Evolutionary conservation across 2,113 vertebrate species (phyloP).

Genomic region (Heteronetta atricapilla): DNA sequence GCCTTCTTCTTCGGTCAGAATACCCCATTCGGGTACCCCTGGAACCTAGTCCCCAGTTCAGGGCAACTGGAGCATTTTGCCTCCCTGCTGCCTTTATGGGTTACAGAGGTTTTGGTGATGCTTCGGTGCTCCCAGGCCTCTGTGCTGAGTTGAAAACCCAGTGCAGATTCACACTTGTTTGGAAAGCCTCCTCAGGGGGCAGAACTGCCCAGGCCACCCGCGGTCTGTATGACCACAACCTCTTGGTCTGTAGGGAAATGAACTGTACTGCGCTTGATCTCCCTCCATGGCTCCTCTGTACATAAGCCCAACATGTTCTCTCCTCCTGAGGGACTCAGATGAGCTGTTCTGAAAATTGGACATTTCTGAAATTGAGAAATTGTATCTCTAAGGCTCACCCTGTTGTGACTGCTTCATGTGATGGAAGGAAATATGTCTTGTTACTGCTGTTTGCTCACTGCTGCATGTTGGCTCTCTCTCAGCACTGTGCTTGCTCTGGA

Average conservation of each 20-base stretch:
- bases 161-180: neutral
- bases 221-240: neutral
- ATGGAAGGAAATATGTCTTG: neutral
- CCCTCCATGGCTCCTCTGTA: neutral
- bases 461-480: neutral
- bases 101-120: neutral
- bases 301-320: neutral
- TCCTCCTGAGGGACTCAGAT: neutral
- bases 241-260: neutral
- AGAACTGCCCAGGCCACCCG: neutral
- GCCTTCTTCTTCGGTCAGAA: neutral
- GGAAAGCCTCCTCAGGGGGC: neutral
- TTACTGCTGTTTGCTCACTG: neutral
- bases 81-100: neutral
- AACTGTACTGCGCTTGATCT: neutral
- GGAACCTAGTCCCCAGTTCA: neutral
- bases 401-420: neutral
- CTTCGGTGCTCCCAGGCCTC: neutral
- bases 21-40: neutral
- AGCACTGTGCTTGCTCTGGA: neutral
- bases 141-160: neutral
- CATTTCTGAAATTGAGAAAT: neutral
- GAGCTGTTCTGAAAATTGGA: neutral
- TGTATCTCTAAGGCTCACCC: neutral
- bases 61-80: neutral